Conservation (phyloP, 2,888 invertebrate species). For the Clistopyga incitator region DNA sequence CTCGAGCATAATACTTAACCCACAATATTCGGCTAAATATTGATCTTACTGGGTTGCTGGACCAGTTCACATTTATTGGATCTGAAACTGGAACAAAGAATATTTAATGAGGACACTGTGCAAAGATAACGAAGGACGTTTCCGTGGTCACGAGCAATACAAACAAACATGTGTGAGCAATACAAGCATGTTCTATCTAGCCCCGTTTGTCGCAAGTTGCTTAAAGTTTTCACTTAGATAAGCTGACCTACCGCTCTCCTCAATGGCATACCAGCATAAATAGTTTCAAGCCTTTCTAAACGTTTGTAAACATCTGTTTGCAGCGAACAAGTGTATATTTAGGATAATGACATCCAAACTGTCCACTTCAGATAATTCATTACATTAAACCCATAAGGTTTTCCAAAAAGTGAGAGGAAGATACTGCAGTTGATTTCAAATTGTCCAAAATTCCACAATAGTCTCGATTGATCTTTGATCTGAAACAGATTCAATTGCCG, state of each 20-base stretch:
- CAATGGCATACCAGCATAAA: too few relatives aligned
- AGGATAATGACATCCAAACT: background rate
- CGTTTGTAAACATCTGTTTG: background rate
- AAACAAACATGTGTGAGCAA: background rate
- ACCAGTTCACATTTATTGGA: background rate
- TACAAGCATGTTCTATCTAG: conserved; percentile 10
- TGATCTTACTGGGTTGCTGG: background rate
- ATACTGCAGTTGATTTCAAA: background rate
- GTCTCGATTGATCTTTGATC: background rate
- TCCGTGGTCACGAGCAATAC: background rate
- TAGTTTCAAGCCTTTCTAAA: background rate
- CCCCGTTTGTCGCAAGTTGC: background rate
- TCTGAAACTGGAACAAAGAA: conserved; percentile 14
- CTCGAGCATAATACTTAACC: too few relatives aligned
- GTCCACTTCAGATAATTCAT: background rate
- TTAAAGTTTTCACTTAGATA: background rate
- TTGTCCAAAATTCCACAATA: background rate
- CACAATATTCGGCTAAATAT: too few relatives aligned
- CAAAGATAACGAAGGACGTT: background rate
- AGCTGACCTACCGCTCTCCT: background rate
- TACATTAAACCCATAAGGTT: background rate
- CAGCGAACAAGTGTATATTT: background rate
- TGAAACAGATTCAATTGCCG: background rate
- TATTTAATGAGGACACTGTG: conserved; percentile 9
- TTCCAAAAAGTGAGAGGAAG: background rate